Evolutionary conservation across 2,888 invertebrate species (phyloP).

Genomic region (Eumerus sabulonum): DNA sequence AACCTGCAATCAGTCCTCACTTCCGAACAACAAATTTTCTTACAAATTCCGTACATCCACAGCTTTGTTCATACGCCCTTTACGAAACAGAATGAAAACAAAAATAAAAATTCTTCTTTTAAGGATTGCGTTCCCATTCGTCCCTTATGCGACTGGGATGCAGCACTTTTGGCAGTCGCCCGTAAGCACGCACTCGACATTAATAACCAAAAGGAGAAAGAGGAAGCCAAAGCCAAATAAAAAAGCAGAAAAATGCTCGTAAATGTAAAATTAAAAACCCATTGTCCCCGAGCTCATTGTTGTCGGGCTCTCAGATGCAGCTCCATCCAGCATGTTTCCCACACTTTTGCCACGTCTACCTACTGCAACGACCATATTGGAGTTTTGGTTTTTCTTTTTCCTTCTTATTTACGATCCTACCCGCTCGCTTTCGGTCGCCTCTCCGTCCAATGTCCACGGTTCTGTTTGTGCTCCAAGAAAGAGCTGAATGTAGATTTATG

Average conservation of each 20-base stretch:
- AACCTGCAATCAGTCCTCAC: too few species aligned
- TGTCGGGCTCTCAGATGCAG: constrained; percentile 4
- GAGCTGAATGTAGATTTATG: constrained; percentile 60
- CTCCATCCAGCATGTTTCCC: constrained; percentile 8
- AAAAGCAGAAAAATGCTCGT: not conserved
- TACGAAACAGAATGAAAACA: too few species aligned
- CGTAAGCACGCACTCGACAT: constrained; percentile 16
- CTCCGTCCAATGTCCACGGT: not conserved
- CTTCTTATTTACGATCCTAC: constrained; percentile 45
- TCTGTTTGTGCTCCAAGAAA: constrained; percentile 29
- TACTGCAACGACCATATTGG: constrained; percentile 7
- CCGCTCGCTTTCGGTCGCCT: constrained; percentile 5
- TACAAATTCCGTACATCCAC: too few species aligned
- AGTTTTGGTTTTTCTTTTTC: constrained; percentile 14
- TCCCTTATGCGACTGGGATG: too few species aligned
- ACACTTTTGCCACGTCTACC: not conserved
- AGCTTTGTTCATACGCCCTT: too few species aligned
- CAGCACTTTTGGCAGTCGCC: too few species aligned
- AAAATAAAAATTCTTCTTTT: too few species aligned
- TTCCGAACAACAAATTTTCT: too few species aligned
- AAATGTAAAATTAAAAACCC: constrained; percentile 47
- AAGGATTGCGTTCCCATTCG: too few species aligned
- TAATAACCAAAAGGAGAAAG: constrained; percentile 31
- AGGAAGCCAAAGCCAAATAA: too few species aligned
- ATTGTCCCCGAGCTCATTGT: constrained; percentile 42